A percentile compares a stretch with the other conserved stretches of the same genome.
Conservation (phyloP, 2,797 vertebrate species). For the Ceyx erithaca region DNA sequence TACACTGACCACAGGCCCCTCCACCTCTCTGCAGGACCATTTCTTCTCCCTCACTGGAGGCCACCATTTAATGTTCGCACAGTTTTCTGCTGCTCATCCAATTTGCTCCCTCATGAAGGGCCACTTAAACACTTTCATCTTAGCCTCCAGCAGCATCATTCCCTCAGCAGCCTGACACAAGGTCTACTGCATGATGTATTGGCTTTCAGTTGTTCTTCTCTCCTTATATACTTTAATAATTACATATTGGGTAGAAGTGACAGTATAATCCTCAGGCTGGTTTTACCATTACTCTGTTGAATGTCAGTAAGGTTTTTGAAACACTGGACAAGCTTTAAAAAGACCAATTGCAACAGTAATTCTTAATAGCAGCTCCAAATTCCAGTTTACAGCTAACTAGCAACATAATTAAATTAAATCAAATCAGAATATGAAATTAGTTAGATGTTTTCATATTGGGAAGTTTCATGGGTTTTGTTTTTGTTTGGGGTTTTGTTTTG, state of each 20-base stretch:
- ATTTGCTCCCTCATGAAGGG: background rate
- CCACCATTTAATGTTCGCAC: background rate
- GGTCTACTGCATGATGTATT: conserved; percentile 51
- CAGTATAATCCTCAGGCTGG: conserved; percentile 30
- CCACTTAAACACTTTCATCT: background rate
- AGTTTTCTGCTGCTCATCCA: background rate
- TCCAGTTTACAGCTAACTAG: background rate
- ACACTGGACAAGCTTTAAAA: too few species aligned
- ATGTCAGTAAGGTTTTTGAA: background rate
- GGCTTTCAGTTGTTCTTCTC: conserved; percentile 5
- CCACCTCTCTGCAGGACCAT: background rate
- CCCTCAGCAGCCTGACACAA: conserved; percentile 40
- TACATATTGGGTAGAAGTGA: conserved; percentile 49
- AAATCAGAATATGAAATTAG: background rate
- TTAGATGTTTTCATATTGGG: background rate
- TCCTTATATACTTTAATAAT: conserved; percentile 44
- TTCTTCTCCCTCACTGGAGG: background rate
- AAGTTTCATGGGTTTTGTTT: background rate
- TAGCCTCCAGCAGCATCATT: background rate
- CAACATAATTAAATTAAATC: background rate
- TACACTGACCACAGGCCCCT: background rate
- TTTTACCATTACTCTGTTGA: background rate
- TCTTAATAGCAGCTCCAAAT: background rate
- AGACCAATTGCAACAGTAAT: background rate
- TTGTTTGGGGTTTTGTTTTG: background rate